These are phyloP conservation scores for Eilema depressum DNA, from an alignment of 2,888 invertebrate genomes.

Conservation along the genomic window DNA sequence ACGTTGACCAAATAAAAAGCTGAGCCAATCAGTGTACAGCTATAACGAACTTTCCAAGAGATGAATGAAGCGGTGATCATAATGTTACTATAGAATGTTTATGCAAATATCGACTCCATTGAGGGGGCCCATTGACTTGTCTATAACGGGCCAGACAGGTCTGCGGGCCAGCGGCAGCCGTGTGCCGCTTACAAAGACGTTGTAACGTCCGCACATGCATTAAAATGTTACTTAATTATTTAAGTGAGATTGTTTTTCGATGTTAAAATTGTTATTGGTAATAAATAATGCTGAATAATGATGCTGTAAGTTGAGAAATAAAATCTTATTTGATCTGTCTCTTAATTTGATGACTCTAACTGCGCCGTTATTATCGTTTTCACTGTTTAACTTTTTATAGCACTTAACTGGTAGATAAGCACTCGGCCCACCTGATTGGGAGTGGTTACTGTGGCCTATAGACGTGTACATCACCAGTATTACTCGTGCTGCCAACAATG, in stretches of 20 bases:
- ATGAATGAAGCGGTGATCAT: slow-evolving; percentile 55
- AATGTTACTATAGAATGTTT: slow-evolving; percentile 64
- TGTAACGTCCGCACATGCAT: slow-evolving; percentile 11
- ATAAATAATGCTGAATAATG: slow-evolving; percentile 10
- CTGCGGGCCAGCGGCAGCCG: slow-evolving; percentile 38
- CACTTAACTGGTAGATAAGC: no score
- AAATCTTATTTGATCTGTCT: slow-evolving; percentile 6
- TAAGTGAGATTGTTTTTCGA: slow-evolving; percentile 17
- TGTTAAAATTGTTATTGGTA: slow-evolving; percentile 14
- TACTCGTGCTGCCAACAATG: no score
- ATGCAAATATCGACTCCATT: slow-evolving; percentile 72
- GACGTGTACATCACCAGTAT: no score
- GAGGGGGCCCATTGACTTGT: slow-evolving; percentile 67
- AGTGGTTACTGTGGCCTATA: neutral
- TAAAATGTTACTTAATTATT: slow-evolving; percentile 25
- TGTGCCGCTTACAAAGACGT: slow-evolving; percentile 27
- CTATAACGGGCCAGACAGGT: slow-evolving; percentile 62
- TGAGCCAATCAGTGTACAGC: slow-evolving; percentile 47
- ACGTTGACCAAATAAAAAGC: slow-evolving; percentile 33
- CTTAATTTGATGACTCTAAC: slow-evolving; percentile 5
- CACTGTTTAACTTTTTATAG: no score
- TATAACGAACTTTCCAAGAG: slow-evolving; percentile 49
- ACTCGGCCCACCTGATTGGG: neutral
- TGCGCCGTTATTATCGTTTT: neutral
- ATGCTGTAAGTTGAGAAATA: slow-evolving; percentile 9